Conservation (phyloP, 2,113 vertebrate genomes). For the Rhabdomys dilectus region DNA sequence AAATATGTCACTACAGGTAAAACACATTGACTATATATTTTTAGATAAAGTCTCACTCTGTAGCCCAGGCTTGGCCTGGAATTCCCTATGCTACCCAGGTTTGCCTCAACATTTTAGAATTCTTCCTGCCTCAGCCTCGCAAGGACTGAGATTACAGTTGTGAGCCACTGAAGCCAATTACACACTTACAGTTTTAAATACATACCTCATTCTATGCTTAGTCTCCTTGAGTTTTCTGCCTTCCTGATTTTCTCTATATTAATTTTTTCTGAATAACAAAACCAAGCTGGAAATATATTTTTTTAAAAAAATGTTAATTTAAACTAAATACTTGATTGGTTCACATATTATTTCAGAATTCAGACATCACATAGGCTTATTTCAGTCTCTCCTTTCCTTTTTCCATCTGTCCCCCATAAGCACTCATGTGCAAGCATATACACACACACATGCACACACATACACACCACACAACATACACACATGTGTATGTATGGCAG, state of each 20-base stretch:
- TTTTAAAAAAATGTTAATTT: not conserved
- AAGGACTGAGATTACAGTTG: not conserved
- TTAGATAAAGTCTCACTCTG: not conserved
- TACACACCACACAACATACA: not conserved
- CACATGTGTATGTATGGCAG: accelerated
- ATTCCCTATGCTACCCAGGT: not conserved
- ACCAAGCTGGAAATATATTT: not conserved
- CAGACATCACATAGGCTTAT: not conserved
- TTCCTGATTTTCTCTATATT: not conserved
- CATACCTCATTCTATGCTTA: not conserved
- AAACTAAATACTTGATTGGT: not conserved
- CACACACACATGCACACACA: not conserved
- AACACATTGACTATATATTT: not conserved
- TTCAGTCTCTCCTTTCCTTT: not conserved
- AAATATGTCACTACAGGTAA: not conserved
- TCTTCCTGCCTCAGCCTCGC: not conserved
- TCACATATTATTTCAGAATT: not conserved
- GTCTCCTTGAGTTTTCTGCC: not conserved
- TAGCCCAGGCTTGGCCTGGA: not conserved
- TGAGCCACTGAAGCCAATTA: not conserved
- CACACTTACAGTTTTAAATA: not conserved
- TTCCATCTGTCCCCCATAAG: not conserved
- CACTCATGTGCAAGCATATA: not conserved
- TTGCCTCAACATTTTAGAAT: not conserved
- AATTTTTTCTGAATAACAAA: constrained; percentile 3